Percentiles rank a stretch among this genome's conserved stretches.
Conservation (phyloP, 2,888 invertebrate species). For the Neoaliturus tenellus region DNA sequence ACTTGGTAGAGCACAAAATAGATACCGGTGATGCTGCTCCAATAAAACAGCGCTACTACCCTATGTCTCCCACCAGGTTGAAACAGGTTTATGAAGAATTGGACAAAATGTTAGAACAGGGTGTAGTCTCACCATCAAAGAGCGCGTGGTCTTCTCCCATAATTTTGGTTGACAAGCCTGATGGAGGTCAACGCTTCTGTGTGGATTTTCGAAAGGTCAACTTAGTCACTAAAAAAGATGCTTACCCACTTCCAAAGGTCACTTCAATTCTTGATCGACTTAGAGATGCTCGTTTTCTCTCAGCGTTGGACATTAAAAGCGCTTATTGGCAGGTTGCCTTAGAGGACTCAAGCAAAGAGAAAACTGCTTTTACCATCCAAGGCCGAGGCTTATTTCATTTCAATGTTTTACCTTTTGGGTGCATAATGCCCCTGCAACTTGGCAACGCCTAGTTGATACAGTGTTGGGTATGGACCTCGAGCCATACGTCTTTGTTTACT, state of each 20-base stretch:
- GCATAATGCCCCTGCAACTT: slow-evolving; percentile 58
- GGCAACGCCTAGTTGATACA: slow-evolving; percentile 61
- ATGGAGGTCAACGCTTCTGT: slow-evolving; percentile 61
- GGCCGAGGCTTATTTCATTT: background rate
- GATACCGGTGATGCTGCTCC: slow-evolving; percentile 47
- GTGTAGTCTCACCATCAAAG: slow-evolving; percentile 64
- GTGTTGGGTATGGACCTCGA: slow-evolving; percentile 60
- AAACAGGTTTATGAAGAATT: slow-evolving; percentile 61
- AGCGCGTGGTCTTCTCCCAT: slow-evolving; percentile 66
- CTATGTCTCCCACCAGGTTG: slow-evolving; percentile 55
- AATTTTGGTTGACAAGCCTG: slow-evolving; percentile 63
- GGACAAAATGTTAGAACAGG: slow-evolving; percentile 64
- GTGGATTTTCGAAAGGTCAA: slow-evolving; percentile 63
- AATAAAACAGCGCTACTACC: slow-evolving; percentile 45
- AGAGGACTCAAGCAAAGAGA: slow-evolving; percentile 55
- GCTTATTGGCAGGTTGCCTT: slow-evolving; percentile 63
- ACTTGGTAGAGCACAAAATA: slow-evolving; percentile 14
- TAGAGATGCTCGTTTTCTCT: slow-evolving; percentile 44
- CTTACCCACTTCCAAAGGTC: slow-evolving; percentile 62
- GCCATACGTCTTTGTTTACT: slow-evolving; percentile 59
- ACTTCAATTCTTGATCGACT: slow-evolving; percentile 59
- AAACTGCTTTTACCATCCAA: slow-evolving; percentile 63
- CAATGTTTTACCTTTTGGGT: slow-evolving; percentile 64
- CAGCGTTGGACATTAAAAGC: slow-evolving; percentile 60
- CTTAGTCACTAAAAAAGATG: slow-evolving; percentile 60